Evolutionary conservation across 2,113 vertebrate species (phyloP).

Genomic region (Heterotilapia buettikoferi): DNA sequence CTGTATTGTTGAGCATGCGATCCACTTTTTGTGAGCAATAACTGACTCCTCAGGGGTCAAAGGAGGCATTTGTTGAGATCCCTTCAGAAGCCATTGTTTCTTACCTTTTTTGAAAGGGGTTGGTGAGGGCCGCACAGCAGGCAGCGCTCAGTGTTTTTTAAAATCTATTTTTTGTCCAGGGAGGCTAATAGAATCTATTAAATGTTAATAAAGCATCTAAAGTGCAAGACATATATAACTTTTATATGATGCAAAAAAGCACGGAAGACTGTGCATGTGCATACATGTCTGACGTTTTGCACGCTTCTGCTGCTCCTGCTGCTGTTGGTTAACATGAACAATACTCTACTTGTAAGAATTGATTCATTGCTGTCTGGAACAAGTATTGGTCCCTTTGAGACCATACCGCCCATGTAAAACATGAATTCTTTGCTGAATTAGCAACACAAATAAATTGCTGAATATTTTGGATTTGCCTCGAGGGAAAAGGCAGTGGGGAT

Average conservation of each 20-base stretch:
- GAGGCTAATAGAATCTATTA: slow-evolving; percentile 47
- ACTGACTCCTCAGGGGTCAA: slow-evolving; percentile 42
- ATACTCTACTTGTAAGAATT: slow-evolving; percentile 17
- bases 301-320: neutral
- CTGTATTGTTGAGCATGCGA: slow-evolving; percentile 17
- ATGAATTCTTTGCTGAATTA: slow-evolving; percentile 35
- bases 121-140: neutral
- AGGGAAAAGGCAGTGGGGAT: slow-evolving; percentile 17
- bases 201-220: slow-evolving; percentile 60
- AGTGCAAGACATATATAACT: slow-evolving; percentile 34
- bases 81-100: slow-evolving; percentile 39
- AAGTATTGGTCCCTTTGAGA: slow-evolving; percentile 34
- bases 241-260: slow-evolving; percentile 23
- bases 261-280: neutral
- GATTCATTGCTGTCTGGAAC: slow-evolving; percentile 36
- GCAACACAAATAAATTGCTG: slow-evolving; percentile 45
- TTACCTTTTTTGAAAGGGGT: neutral
- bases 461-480: slow-evolving; percentile 35
- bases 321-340: slow-evolving; percentile 13
- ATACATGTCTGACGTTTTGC: neutral
- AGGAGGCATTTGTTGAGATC: slow-evolving; percentile 31
- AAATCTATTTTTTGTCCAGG: slow-evolving; percentile 50
- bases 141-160: slow-evolving; percentile 14
- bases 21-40: slow-evolving; percentile 23
- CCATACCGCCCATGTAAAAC: slow-evolving; percentile 33